Conservation (phyloP, 2,888 invertebrate species). For the Aproaerema taeniolella region DNA sequence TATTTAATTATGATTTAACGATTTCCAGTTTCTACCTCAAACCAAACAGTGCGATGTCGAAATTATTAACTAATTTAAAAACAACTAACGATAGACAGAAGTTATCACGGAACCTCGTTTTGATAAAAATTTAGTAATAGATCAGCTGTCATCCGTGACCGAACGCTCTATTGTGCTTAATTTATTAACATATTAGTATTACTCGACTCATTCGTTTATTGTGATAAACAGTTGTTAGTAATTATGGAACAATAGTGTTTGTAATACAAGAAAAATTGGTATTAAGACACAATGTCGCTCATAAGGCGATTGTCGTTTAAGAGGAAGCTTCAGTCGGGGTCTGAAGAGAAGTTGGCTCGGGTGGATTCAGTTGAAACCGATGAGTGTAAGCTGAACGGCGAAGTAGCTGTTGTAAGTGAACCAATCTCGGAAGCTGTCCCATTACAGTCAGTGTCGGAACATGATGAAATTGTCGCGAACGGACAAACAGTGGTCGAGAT, state of each 20-base stretch:
- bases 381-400: constrained; percentile 22
- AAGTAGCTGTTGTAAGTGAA: constrained; percentile 10
- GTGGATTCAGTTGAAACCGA: constrained; percentile 12
- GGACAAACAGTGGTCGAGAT: constrained; percentile 18
- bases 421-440: background rate
- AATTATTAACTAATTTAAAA: constrained; percentile 26
- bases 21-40: constrained; percentile 27
- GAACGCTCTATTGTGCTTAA: constrained; percentile 9
- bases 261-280: background rate
- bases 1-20: constrained; percentile 46
- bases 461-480: constrained; percentile 25
- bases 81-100: constrained; percentile 16
- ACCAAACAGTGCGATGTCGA: constrained; percentile 22
- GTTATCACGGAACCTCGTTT: too few species aligned
- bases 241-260: constrained; percentile 5
- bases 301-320: constrained; percentile 31
- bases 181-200: background rate
- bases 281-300: constrained; percentile 30
- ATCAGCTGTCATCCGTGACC: constrained; percentile 15
- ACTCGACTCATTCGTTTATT: background rate
- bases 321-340: constrained; percentile 27
- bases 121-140: constrained; percentile 21
- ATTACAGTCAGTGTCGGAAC: constrained; percentile 12
- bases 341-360: constrained; percentile 16
- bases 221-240: background rate